Evolutionary conservation across 2,113 vertebrate genomes (phyloP).

Genomic region (Takifugu bimaculatus): DNA sequence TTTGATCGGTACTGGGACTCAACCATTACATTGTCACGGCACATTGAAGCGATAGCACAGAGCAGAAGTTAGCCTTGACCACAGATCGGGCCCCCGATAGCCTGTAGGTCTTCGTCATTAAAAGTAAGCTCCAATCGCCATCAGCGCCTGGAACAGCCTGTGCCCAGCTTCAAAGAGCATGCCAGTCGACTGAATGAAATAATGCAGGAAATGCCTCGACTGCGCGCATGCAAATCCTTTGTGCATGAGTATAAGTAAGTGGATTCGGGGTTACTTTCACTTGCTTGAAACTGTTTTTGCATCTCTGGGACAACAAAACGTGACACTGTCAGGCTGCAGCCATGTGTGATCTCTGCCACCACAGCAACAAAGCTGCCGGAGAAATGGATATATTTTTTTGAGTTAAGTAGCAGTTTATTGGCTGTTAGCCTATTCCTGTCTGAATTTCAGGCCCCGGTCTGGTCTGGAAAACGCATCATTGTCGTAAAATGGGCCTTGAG

Average conservation of each 20-base stretch:
- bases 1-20: slow-evolving; percentile 60
- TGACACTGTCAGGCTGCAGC: too few relatives aligned
- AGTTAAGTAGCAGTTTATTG: slow-evolving; percentile 43
- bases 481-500: slow-evolving; percentile 64
- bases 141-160: slow-evolving; percentile 27
- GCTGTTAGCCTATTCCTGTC: slow-evolving; percentile 46
- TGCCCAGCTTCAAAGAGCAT: slow-evolving; percentile 35
- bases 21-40: slow-evolving; percentile 61
- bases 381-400: slow-evolving; percentile 22
- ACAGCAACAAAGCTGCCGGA: slow-evolving; percentile 17
- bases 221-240: slow-evolving; percentile 38
- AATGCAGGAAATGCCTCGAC: slow-evolving; percentile 51
- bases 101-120: slow-evolving; percentile 51
- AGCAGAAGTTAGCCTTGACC: slow-evolving; percentile 65
- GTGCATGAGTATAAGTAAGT: slow-evolving; percentile 23
- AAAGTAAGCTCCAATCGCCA: slow-evolving; percentile 44
- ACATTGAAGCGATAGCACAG: slow-evolving; percentile 60
- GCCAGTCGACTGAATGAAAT: slow-evolving; percentile 39
- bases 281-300: slow-evolving; percentile 4
- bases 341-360: slow-evolving; percentile 4
- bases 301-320: slow-evolving; percentile 4
- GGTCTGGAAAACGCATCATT: slow-evolving; percentile 75
- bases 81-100: slow-evolving; percentile 56
- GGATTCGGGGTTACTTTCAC: slow-evolving; percentile 14
- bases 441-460: slow-evolving; percentile 44